Conservation (phyloP, 2,888 invertebrate genomes). For the Himalopsyche tibetana region DNA sequence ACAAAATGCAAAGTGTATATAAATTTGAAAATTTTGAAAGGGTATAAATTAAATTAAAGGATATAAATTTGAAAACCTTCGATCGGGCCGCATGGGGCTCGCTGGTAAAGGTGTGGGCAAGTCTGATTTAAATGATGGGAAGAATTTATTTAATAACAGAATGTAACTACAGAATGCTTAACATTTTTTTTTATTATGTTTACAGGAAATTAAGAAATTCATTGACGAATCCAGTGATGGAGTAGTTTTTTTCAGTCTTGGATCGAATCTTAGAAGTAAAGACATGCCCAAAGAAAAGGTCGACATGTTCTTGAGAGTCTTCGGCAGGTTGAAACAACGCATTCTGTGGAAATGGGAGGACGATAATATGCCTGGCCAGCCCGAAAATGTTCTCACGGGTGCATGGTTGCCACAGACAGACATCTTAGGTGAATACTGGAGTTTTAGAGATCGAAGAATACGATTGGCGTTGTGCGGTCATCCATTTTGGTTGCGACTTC, state of each 20-base stretch:
- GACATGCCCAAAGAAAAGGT: constrained; percentile 71
- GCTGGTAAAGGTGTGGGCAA: no score
- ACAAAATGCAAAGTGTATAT: no score
- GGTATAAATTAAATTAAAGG: no score
- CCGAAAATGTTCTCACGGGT: constrained; percentile 72
- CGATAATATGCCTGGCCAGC: constrained; percentile 70
- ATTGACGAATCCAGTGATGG: constrained; percentile 72
- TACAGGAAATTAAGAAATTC: constrained; percentile 70
- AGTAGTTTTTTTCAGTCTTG: constrained; percentile 75
- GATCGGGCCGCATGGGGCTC: no score
- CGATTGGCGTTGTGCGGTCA: no score
- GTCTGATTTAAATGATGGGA: no score
- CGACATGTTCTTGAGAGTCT: constrained; percentile 71
- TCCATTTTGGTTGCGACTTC: no score
- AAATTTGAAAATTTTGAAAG: no score
- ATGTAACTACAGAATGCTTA: no score
- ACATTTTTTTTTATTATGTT: background rate
- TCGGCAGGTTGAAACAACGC: constrained; percentile 71
- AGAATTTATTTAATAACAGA: no score
- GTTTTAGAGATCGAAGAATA: no score
- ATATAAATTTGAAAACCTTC: no score
- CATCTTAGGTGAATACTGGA: constrained; percentile 69
- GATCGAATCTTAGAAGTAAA: constrained; percentile 72
- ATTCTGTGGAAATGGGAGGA: constrained; percentile 75
- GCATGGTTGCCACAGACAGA: constrained; percentile 80